Conservation (phyloP, 1,140 invertebrate genomes). For the Musca domestica region DNA sequence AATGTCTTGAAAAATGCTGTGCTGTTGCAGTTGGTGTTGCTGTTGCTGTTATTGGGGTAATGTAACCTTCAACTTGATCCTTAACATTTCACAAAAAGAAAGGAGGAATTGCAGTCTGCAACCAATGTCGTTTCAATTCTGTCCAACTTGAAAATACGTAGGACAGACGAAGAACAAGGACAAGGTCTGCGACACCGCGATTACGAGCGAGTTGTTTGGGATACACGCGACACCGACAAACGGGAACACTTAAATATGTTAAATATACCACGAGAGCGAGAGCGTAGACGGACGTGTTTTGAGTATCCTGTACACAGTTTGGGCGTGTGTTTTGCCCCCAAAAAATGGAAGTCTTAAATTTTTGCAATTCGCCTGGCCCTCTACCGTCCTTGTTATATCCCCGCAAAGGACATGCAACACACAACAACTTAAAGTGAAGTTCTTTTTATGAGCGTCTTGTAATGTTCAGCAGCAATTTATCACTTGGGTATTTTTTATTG, state of each 20-base stretch:
- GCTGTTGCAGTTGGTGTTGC: not conserved
- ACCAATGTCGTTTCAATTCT: constrained; percentile 5
- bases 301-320: too few species aligned
- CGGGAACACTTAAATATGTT: too few species aligned
- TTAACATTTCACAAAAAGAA: constrained; percentile 1
- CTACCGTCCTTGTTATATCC: not conserved
- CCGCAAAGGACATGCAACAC: constrained; percentile 23
- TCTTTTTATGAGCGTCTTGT: constrained; percentile 33
- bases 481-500: constrained; percentile 23
- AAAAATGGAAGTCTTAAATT: constrained; percentile 16
- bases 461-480: constrained; percentile 29
- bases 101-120: not conserved
- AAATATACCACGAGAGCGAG: too few species aligned
- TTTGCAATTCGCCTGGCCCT: not conserved
- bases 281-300: too few species aligned
- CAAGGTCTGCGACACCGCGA: not conserved
- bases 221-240: too few species aligned
- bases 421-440: constrained; percentile 27
- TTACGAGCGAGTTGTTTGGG: not conserved
- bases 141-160: not conserved
- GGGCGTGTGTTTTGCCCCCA: too few species aligned
- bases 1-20: not conserved
- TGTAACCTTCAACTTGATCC: constrained; percentile 24
- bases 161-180: not conserved
- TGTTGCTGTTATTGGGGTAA: constrained; percentile 11